These are phyloP conservation scores for Nothobranchius kuhntae DNA, from an alignment of 2,113 vertebrate genomes.

Conservation along the genomic window DNA sequence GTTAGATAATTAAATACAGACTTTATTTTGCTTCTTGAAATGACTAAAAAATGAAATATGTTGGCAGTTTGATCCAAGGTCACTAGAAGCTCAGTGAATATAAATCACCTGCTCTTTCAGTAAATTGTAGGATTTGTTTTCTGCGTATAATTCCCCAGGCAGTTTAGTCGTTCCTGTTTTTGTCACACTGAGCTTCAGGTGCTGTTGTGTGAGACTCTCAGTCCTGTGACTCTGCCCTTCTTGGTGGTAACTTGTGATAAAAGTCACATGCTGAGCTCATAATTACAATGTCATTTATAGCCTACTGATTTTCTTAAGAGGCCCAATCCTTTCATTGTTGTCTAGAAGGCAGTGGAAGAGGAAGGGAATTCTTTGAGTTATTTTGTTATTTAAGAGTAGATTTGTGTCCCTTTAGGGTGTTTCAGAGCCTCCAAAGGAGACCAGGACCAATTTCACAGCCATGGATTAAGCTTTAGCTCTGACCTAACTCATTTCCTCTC, in stretches of 20 bases:
- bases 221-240: constrained; percentile 12
- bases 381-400: constrained; percentile 37
- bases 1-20: too few relatives aligned
- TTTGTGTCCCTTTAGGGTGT: constrained; percentile 39
- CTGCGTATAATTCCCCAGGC: background rate
- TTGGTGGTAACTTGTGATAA: constrained; percentile 8
- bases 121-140: background rate
- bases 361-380: background rate
- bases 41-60: background rate
- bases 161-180: background rate
- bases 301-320: constrained; percentile 14
- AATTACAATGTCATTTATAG: constrained; percentile 32
- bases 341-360: background rate
- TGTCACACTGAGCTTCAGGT: constrained; percentile 1
- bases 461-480: constrained; percentile 48
- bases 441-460: constrained; percentile 50
- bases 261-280: constrained; percentile 24
- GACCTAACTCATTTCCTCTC: constrained; percentile 38
- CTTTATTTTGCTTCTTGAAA: background rate
- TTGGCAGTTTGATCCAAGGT: background rate
- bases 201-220: background rate
- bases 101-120: background rate
- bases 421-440: constrained; percentile 45
- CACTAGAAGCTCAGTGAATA: background rate
- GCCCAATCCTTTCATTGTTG: constrained; percentile 1